These are phyloP conservation scores for Ceratoteleas bidentatus DNA, from an alignment of 1,140 invertebrate species.

Conservation along the genomic window DNA sequence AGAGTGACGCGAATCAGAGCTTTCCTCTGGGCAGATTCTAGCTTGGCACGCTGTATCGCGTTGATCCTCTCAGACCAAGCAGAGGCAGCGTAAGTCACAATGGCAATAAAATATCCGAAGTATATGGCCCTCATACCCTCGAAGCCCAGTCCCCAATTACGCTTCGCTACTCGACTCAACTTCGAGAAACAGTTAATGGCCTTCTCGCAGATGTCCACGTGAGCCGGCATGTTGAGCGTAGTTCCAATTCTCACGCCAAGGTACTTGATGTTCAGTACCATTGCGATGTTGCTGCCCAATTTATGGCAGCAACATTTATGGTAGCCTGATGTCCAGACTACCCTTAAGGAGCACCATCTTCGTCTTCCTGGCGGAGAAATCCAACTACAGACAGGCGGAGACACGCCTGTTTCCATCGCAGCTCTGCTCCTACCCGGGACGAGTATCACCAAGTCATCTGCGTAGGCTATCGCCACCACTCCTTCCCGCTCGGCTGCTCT, in stretches of 20 bases:
- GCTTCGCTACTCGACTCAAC: not conserved
- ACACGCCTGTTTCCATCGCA: not conserved
- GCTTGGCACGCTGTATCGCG: not conserved
- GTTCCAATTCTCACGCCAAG: not conserved
- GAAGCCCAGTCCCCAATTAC: slow-evolving; percentile 2
- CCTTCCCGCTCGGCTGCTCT: not conserved
- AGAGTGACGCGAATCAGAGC: not conserved
- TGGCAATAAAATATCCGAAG: not conserved
- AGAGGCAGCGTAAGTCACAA: not conserved
- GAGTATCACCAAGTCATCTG: no score
- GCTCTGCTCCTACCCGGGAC: not conserved
- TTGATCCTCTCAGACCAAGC: not conserved
- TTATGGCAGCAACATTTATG: no score
- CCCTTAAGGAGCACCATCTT: not conserved
- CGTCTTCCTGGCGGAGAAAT: not conserved
- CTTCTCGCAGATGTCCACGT: not conserved
- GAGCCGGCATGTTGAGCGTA: not conserved
- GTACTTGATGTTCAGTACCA: not conserved
- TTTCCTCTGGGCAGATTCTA: not conserved
- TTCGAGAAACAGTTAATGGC: not conserved
- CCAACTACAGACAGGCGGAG: no score
- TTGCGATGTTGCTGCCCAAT: not conserved
- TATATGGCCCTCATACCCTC: not conserved
- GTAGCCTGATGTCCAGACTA: not conserved
- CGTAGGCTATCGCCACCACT: not conserved